Evolutionary conservation across 1,140 invertebrate genomes (phyloP).

Genomic region (Anadara kagoshimensis): DNA sequence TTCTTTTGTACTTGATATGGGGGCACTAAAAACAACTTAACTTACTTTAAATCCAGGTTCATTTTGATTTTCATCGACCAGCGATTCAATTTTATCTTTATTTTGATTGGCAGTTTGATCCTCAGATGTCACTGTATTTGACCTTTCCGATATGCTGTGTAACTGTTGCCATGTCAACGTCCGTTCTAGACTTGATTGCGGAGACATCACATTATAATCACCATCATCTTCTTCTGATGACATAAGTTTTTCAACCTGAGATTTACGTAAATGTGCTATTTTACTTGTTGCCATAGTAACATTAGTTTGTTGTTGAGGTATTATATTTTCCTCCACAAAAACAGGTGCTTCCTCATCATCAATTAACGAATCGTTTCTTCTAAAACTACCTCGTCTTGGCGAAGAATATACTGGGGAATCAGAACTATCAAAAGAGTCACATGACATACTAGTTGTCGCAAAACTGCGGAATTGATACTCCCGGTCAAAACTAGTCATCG

Average conservation of each 20-base stretch:
- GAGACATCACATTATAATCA: conserved; percentile 5
- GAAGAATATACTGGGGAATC: conserved; percentile 1
- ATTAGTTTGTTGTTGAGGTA: too few species aligned
- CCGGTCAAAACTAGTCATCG: conserved; percentile 24
- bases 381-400: too few species aligned
- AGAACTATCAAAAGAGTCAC: conserved; percentile 37
- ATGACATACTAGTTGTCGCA: conserved; percentile 11
- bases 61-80: too few species aligned
- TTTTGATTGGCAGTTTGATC: too few species aligned
- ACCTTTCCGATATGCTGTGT: conserved; percentile 13
- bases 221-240: conserved; percentile 12
- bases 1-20: too few species aligned
- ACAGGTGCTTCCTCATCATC: too few species aligned
- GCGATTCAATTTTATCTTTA: too few species aligned
- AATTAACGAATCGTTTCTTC: too few species aligned
- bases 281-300: too few species aligned
- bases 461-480: conserved; percentile 1
- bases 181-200: conserved; percentile 30
- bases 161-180: conserved; percentile 27
- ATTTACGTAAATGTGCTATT: conserved; percentile 2
- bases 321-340: too few species aligned
- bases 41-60: too few species aligned
- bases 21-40: too few species aligned
- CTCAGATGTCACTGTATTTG: conserved; percentile 13
- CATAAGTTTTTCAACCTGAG: conserved; percentile 23